Base-by-base conservation (phyloP, 2,888 invertebrate species). In the Amblyjoppa proteus region DNA sequence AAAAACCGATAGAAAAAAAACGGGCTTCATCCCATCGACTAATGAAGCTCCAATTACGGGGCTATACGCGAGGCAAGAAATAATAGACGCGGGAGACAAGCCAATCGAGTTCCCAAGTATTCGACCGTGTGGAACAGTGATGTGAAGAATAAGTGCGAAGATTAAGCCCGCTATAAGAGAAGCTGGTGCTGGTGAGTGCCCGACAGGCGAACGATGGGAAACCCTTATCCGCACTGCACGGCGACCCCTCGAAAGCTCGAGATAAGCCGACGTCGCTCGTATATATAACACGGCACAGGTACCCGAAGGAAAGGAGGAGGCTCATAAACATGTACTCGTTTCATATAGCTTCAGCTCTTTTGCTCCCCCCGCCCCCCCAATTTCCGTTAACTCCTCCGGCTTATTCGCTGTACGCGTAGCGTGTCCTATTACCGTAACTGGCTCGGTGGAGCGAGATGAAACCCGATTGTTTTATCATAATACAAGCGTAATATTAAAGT, bases 271-370 rank as follows among this genome's bases (percentile, higher is more conserved):
- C 83, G 38, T 80, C 53, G 79, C 66, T 73, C 61, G 34, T 73
- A 5, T 69, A 70, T 70, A 61, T 16, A 61, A 16, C 16, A 25
- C 31, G 5, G 45, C 13, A n/a, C n/a, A 64, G 56, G 69, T 38
- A 45, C 45, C 70, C 74, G 71, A 86, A 87, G 90, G 89, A 91
- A 91, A 90, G 85, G 83, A 90, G 85, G 83, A 87, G 84, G 70
- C 89, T 90, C 90, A 89, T 91, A 91, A 92, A 91, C 90, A 90
- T 87, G 89, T 89, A 81, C 84, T 76, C 83, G 82, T 66, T 74
- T 81, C 81, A 68, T 80, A 56, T 61, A 51, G 49, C 83, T n/a
- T 45, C 25, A 20, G n/a, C 64, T 78, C 81, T 74, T 66, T 77
- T 61, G 16, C 20, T 3, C 53, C 49, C 58, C 25, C 61, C 5